Evolutionary conservation across 2,797 vertebrate species (phyloP).

Genomic region (Trachurus trachurus): DNA sequence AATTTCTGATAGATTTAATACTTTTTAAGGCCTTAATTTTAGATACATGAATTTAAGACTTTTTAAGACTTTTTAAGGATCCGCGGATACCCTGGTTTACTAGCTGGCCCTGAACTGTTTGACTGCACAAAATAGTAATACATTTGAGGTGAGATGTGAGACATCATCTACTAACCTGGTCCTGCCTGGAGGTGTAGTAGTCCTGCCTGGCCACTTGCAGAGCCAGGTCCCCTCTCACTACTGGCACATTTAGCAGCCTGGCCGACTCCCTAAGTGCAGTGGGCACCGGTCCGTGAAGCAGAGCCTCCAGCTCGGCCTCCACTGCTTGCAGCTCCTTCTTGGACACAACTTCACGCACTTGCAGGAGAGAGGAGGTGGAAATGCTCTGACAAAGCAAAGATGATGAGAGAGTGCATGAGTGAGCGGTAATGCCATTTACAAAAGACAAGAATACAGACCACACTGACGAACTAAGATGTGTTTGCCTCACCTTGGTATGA

Average conservation of each 20-base stretch:
- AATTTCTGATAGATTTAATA: too few species aligned
- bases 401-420: conserved; percentile 1
- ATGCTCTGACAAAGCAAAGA: conserved; percentile 62
- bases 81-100: too few species aligned
- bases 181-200: conserved; percentile 87
- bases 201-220: conserved; percentile 89
- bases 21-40: too few species aligned
- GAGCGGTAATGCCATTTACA: background rate
- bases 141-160: background rate
- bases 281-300: conserved; percentile 87
- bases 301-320: conserved; percentile 86
- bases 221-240: conserved; percentile 89
- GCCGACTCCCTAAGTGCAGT: conserved; percentile 88
- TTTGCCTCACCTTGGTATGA: conserved; percentile 76
- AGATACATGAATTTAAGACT: too few species aligned
- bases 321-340: conserved; percentile 85
- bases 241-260: conserved; percentile 86
- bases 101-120: background rate
- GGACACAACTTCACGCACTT: conserved; percentile 83
- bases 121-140: background rate
- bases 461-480: too few species aligned
- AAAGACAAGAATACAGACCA: background rate
- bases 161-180: conserved; percentile 70
- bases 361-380: conserved; percentile 79
- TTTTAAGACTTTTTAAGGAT: too few species aligned